Evolutionary conservation across 2,888 invertebrate species (phyloP), one percentile per base, ranked within the genome.

Genomic region (Drosophila flavopinicola): DNA sequence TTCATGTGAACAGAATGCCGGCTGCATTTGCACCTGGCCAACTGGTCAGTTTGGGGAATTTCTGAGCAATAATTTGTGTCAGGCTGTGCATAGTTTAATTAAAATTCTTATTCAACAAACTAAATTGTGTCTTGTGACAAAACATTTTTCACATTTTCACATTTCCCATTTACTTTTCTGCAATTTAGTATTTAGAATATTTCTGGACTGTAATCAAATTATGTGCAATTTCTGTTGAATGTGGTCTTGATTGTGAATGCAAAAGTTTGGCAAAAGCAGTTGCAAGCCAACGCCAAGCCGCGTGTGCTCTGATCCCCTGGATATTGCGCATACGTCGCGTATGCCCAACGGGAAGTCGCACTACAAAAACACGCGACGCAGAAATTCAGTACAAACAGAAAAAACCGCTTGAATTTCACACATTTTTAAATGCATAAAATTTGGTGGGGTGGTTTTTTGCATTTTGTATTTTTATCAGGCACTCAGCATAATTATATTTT

Each of bases 51-150:
- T 73, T 67, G 54, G 74, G 74, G 59, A 53, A 64, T 65, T 72
- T 72, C 49, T 29, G 57, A 58, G 72, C 82, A 60, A 78, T 84
- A 66, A 77, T 80, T 80, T 75, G 2, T 61, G 51, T 56, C 29
- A 25, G 45, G 9, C 53, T 60, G 25, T 61, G 56, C 48, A 67
- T 64, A 56, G 75, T 76, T 85, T 82, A 80, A 80, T 85, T 80
- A 78, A 84, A 82, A 85, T 80, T 68, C 67, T 63, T 48, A 61
- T 75, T 64, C 78, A 75, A 45, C 59, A 59, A 32, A 57, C 33
- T 20, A 39, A 45, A 39, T 25, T 66, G 47, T 59, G 47, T 54
- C 54, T 66, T 70, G 41, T 54, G 59, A 42, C 39, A 49, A 35
- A 29, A 52, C 44, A 52, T 33, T 48, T 58, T 53, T 53, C 33